phyloP scores from a whole-genome alignment of 1,140 invertebrate species.

The Heliconius eleuchia region DNA sequence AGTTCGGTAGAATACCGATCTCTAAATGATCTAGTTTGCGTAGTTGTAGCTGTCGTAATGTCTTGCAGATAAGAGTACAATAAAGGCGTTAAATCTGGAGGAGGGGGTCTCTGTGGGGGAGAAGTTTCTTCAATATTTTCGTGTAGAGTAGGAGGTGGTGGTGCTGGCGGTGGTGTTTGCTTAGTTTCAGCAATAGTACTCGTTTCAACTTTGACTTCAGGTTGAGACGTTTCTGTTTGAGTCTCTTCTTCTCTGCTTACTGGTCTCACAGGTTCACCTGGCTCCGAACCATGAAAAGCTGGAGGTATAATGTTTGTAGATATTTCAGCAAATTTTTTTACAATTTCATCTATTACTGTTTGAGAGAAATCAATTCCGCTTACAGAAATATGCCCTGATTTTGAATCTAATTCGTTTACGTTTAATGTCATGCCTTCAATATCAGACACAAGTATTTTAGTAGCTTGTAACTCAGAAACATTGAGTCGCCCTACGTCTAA shows the following conservation, averaged over 20 bases:
- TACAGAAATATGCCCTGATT: constrained; percentile 84
- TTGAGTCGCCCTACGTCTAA: constrained; percentile 89
- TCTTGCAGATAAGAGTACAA: constrained; percentile 82
- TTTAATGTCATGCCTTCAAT: constrained; percentile 87
- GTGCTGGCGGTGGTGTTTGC: neutral
- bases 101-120: constrained; percentile 82
- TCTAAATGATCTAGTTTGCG: constrained; percentile 66
- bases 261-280: constrained; percentile 47
- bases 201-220: constrained; percentile 28
- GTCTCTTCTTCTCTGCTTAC: constrained; percentile 73
- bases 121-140: constrained; percentile 53
- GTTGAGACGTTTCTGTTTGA: constrained; percentile 64
- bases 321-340: constrained; percentile 80
- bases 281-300: constrained; percentile 34
- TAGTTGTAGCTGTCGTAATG: constrained; percentile 61
- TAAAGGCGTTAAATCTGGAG: constrained; percentile 78
- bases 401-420: constrained; percentile 85
- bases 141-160: constrained; percentile 23
- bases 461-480: constrained; percentile 88
- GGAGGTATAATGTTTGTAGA: constrained; percentile 49
- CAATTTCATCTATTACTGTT: constrained; percentile 84
- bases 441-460: constrained; percentile 89
- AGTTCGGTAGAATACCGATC: constrained; percentile 67
- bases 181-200: constrained; percentile 8
- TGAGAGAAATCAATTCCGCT: constrained; percentile 85